phyloP scores from a whole-genome alignment of 2,113 vertebrate species.

The Dasyprocta punctata region DNA sequence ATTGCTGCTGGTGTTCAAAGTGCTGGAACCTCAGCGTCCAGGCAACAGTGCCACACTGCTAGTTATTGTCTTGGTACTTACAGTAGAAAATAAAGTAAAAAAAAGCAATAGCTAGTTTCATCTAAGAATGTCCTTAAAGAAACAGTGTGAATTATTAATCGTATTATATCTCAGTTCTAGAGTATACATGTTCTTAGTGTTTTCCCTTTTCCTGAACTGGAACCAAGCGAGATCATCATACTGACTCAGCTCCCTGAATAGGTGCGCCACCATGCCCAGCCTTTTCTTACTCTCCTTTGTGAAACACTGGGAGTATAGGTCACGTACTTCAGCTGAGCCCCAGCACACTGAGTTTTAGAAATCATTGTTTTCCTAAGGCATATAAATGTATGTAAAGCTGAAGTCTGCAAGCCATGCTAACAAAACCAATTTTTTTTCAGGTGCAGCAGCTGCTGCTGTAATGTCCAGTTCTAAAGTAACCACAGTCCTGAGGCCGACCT shows the following conservation, averaged over 20 bases:
- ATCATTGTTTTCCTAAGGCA: not conserved
- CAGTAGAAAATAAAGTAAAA: not conserved
- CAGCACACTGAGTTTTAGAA: not conserved
- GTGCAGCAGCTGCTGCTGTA: slow-evolving; percentile 96
- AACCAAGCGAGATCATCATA: not conserved
- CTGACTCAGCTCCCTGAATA: not conserved
- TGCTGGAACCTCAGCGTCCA: not conserved
- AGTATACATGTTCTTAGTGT: not conserved
- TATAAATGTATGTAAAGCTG: not conserved
- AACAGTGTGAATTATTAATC: not conserved
- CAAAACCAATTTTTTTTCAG: slow-evolving; percentile 80
- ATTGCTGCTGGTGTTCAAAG: not conserved
- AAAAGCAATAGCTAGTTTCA: not conserved
- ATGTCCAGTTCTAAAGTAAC: slow-evolving; percentile 98
- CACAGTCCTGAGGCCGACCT: slow-evolving; percentile 95
- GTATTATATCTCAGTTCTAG: not conserved
- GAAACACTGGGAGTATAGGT: not conserved
- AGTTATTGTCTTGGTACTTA: not conserved
- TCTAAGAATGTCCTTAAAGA: not conserved
- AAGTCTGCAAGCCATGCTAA: not conserved
- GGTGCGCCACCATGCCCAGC: not conserved
- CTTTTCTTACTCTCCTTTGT: not conserved
- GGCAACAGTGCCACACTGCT: rapidly evolving
- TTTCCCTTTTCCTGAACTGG: not conserved
- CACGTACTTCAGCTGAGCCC: not conserved